Percentiles rank a stretch among this genome's conserved stretches.
These are phyloP conservation scores for Drosophila bocki DNA, from an alignment of 1,140 invertebrate species.

Conservation along the genomic window DNA sequence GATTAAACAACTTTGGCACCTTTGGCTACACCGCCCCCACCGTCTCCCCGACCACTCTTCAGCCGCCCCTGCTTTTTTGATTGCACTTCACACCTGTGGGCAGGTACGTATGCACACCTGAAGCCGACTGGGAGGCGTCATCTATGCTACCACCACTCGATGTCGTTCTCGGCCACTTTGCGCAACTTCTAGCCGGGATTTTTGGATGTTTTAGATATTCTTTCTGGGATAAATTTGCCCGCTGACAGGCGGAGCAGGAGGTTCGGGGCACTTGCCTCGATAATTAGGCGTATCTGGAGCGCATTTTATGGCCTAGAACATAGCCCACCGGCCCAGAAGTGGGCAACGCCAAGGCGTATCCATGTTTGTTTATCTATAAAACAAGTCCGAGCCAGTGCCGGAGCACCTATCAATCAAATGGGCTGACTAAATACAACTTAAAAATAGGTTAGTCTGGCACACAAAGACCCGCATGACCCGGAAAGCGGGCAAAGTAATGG, in stretches of 20 bases:
- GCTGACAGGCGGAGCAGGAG: conserved; percentile 54
- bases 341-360: neutral
- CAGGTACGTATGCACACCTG: conserved; percentile 7
- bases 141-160: conserved; percentile 2
- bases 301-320: conserved; percentile 33
- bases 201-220: neutral
- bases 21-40: conserved; percentile 9
- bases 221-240: conserved; percentile 57
- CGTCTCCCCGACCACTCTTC: neutral
- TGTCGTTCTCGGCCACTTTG: conserved; percentile 54
- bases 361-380: conserved; percentile 47
- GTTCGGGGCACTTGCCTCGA: conserved; percentile 30
- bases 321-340: conserved; percentile 3
- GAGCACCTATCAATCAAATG: conserved; percentile 40
- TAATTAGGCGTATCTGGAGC: conserved; percentile 53
- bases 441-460: conserved; percentile 9
- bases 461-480: neutral
- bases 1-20: conserved; percentile 77
- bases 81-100: conserved; percentile 72
- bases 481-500: conserved; percentile 7
- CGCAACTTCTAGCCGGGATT: conserved; percentile 44
- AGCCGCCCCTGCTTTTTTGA: conserved; percentile 50
- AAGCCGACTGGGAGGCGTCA: conserved; percentile 23
- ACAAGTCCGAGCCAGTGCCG: conserved; percentile 9
- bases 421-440: conserved; percentile 20